Evolutionary conservation across 2,797 vertebrate genomes (phyloP).

Genomic region (Paguma larvata): DNA sequence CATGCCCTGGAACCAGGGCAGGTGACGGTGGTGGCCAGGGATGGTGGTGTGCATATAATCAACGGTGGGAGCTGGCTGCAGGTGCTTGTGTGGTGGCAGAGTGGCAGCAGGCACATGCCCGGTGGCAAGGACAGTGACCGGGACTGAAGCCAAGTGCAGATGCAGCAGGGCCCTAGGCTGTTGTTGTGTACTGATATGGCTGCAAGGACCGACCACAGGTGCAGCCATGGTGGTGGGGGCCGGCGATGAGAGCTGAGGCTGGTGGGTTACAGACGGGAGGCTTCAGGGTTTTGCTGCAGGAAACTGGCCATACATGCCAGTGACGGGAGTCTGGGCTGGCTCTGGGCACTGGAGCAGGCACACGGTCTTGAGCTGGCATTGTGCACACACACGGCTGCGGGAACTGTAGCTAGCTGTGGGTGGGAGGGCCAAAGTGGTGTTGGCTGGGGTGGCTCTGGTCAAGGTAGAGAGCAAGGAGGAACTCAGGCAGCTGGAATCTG

Average conservation of each 20-base stretch:
- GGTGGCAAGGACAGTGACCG: background rate
- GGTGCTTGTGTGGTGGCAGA: background rate
- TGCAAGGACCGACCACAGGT: background rate
- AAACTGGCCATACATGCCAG: background rate
- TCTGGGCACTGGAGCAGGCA: background rate
- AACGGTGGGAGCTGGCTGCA: background rate
- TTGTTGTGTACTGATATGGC: background rate
- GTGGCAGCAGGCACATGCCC: background rate
- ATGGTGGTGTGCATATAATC: background rate
- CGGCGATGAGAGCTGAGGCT: background rate
- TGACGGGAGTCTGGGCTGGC: background rate
- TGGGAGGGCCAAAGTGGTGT: background rate
- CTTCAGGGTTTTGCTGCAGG: background rate
- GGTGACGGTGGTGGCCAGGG: background rate
- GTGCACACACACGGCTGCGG: background rate
- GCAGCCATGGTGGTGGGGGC: background rate
- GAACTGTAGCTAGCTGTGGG: background rate
- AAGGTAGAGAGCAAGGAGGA: background rate
- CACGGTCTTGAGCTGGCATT: background rate
- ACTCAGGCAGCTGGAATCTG: background rate
- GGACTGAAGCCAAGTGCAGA: background rate
- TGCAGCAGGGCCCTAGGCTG: background rate
- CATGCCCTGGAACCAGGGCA: background rate
- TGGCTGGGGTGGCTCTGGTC: background rate
- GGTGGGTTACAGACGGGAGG: too few species aligned